Percentiles rank a stretch among this genome's conserved stretches.
Evolutionary conservation across 2,888 invertebrate genomes (phyloP).

Genomic region (Diabrotica balteata): DNA sequence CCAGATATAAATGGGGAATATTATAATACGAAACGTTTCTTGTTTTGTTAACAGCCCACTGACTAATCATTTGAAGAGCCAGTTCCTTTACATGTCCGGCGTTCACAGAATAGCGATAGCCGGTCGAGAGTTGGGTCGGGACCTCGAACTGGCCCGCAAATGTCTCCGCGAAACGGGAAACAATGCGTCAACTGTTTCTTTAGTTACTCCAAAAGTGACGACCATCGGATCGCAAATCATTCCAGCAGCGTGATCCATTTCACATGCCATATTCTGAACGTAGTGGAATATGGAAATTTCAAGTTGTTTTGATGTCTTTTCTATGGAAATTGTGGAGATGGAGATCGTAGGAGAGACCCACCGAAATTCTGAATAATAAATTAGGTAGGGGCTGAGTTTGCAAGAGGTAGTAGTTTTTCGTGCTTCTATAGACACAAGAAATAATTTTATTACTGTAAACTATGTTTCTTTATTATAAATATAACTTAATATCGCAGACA

Average conservation of each 20-base stretch:
- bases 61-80: constrained; percentile 42
- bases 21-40: too few species aligned
- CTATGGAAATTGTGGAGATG: constrained; percentile 29
- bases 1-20: too few species aligned
- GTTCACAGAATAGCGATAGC: constrained; percentile 3
- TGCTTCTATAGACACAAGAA: too few species aligned
- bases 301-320: constrained; percentile 28
- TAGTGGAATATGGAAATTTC: constrained; percentile 28
- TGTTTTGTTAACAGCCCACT: constrained; percentile 10
- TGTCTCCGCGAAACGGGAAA: constrained; percentile 45
- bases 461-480: too few species aligned
- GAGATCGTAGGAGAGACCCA: not conserved
- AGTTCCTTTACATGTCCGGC: constrained; percentile 52
- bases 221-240: constrained; percentile 47
- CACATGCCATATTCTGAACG: constrained; percentile 35
- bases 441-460: too few species aligned
- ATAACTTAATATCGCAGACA: too few species aligned
- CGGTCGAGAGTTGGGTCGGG: constrained; percentile 7
- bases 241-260: constrained; percentile 38
- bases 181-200: constrained; percentile 52
- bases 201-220: constrained; percentile 40
- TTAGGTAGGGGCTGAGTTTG: too few species aligned
- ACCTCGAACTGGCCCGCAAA: constrained; percentile 38
- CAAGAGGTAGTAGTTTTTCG: too few species aligned
- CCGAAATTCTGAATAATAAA: not conserved